Evolutionary conservation across 2,113 vertebrate genomes (phyloP).

Genomic region (Rissa tridactyla): DNA sequence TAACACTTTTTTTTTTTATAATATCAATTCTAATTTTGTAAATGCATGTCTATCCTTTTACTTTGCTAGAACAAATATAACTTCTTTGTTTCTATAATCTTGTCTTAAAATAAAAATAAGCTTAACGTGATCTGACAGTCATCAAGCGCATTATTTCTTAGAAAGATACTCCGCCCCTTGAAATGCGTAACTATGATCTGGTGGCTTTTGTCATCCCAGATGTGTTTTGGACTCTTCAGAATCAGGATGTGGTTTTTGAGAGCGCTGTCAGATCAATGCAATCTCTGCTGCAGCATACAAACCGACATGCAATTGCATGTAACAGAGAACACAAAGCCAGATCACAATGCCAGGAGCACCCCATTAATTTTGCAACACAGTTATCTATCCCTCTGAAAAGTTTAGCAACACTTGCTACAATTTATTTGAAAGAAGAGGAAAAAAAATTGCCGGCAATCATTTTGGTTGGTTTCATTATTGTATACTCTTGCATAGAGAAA

Average conservation of each 20-base stretch:
- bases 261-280: not conserved
- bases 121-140: fast-evolving
- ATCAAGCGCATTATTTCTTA: not conserved
- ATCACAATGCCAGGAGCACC: not conserved
- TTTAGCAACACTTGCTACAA: not conserved
- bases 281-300: not conserved
- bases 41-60: not conserved
- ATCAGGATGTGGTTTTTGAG: not conserved
- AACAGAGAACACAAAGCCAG: not conserved
- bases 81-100: not conserved
- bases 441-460: not conserved
- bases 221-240: not conserved
- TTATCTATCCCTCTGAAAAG: not conserved
- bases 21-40: not conserved
- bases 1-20: not conserved
- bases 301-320: not conserved
- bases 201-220: not conserved
- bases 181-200: not conserved
- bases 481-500: not conserved
- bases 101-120: not conserved
- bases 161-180: not conserved
- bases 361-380: not conserved
- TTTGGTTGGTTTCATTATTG: not conserved
- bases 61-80: not conserved
- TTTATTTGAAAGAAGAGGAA: not conserved